Evolutionary conservation across 2,888 invertebrate species (phyloP), one percentile per base, ranked within the genome.

Genomic region (Diaperis boleti): DNA sequence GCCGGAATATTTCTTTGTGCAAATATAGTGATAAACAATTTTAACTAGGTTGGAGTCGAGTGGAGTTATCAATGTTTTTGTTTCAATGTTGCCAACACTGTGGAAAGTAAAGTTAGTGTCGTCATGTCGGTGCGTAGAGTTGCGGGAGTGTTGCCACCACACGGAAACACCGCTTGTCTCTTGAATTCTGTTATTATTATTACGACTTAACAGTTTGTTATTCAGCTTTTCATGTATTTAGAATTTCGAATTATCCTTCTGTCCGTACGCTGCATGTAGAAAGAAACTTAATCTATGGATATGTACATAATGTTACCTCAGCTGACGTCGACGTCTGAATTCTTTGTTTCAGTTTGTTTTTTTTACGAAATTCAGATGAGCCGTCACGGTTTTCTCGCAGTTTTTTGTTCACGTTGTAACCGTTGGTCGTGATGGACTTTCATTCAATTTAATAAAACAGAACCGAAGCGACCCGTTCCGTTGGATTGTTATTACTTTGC

Each of bases 21-120:
- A 72, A 71, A 71, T 70, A 69, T 56, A 65, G 64, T 67, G 65
- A 67, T 65, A 37, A 50, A 31, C 20, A n/a, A n/a, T n/a, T 37
- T 41, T 41, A 47, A 31, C 31, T 61, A 44, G 57, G 61, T 66
- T 56, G 60, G 39, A 62, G 17, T 39, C 31, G 39, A 52, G 54
- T 49, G 56, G 57, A 54, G 52, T 62, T 65, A 62, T 64, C 41
- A 59, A 70, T 70, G 69, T 72, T 72, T 71, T 73, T 66, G 65
- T 70, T 71, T 70, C 62, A 72, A 71, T 72, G 73, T 74, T 73
- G 71, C 72, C 72, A 69, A 74, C 71, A 68, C 68, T 69, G 69
- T 67, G 71, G 67, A 65, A 69, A 67, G 67, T 68, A 62, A 65
- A 60, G 60, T 68, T 67, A 65, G 70, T 73, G 69, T 71, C 68